These are phyloP conservation scores for Pteromalus puparum DNA, from an alignment of 1,140 invertebrate species.

Conservation along the genomic window DNA sequence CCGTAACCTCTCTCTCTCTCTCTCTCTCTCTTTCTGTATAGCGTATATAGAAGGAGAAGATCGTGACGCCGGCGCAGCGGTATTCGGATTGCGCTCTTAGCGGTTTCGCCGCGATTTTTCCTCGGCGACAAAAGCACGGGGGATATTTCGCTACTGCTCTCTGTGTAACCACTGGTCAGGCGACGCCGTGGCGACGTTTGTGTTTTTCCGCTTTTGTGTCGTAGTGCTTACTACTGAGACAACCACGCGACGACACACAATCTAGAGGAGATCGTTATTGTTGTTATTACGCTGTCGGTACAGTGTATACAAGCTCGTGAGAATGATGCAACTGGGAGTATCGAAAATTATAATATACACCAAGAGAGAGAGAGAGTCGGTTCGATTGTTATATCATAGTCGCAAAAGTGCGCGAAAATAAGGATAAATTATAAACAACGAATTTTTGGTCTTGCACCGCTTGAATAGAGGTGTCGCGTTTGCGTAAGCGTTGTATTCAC, in stretches of 20 bases:
- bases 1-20: slow-evolving; percentile 12
- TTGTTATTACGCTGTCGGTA: no score
- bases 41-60: slow-evolving; percentile 44
- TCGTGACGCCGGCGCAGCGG: slow-evolving; percentile 74
- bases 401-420: no score
- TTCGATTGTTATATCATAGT: no score
- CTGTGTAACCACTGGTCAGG: slow-evolving; percentile 70
- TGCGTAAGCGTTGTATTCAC: slow-evolving; percentile 48
- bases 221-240: neutral
- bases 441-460: neutral
- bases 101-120: slow-evolving; percentile 72
- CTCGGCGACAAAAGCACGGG: slow-evolving; percentile 65
- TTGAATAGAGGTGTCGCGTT: neutral
- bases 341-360: no score
- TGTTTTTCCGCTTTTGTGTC: neutral
- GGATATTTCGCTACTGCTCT: neutral
- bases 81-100: slow-evolving; percentile 76
- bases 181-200: slow-evolving; percentile 48
- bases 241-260: no score
- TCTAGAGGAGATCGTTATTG: no score
- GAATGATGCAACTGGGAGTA: no score
- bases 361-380: no score
- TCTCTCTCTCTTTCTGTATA: no score
- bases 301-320: no score
- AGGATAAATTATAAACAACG: neutral